Conservation (phyloP, 2,113 vertebrate species). For the Lanius ludovicianus region DNA sequence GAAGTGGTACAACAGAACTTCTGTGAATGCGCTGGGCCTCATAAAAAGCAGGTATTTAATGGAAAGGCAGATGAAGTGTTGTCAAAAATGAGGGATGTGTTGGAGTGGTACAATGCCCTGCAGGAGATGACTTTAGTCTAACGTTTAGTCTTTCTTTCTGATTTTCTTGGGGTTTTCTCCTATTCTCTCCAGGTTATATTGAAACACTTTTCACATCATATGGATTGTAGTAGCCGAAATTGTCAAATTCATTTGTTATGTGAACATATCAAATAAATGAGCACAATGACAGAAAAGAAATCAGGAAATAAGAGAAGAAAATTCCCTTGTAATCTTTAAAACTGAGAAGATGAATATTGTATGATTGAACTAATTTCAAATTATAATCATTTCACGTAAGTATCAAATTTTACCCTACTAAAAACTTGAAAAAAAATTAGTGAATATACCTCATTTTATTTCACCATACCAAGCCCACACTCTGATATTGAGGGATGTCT, state of each 20-base stretch:
- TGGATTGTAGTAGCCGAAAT: background rate
- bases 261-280: background rate
- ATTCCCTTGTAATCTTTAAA: background rate
- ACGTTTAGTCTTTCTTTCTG: background rate
- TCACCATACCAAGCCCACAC: background rate
- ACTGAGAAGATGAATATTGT: background rate
- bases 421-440: background rate
- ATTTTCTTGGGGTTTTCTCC: background rate
- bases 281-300: background rate
- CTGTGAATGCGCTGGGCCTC: background rate
- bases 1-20: background rate
- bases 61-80: background rate
- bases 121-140: background rate
- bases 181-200: background rate
- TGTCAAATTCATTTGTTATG: background rate
- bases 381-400: background rate
- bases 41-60: background rate
- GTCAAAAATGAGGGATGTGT: background rate
- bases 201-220: background rate
- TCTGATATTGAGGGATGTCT: background rate
- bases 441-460: background rate
- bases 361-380: background rate
- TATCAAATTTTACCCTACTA: background rate
- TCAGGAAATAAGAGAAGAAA: background rate
- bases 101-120: background rate